Conservation (phyloP, 2,888 invertebrate genomes). For the Euplagia quadripunctaria region DNA sequence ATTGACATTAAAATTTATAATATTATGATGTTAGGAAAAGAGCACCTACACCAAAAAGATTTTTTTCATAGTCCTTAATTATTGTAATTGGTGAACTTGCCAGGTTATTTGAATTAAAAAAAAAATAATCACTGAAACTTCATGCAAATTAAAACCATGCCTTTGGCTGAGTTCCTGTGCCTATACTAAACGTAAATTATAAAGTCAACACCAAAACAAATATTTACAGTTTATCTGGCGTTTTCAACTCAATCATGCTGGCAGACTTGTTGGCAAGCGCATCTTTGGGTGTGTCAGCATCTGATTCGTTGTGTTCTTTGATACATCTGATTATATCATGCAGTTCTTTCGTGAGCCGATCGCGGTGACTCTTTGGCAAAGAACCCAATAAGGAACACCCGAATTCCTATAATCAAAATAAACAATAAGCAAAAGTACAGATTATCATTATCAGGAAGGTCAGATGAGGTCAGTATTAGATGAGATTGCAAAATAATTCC, state of each 20-base stretch:
- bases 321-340: slow-evolving; percentile 74
- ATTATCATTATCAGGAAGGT: neutral
- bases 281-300: slow-evolving; percentile 50
- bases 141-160: too few relatives aligned
- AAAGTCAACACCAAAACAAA: neutral
- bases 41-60: too few relatives aligned
- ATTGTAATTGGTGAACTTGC: too few relatives aligned
- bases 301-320: slow-evolving; percentile 67
- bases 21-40: too few relatives aligned
- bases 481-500: neutral
- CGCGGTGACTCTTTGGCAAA: slow-evolving; percentile 71
- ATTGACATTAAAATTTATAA: too few relatives aligned
- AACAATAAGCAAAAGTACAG: too few relatives aligned
- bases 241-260: slow-evolving; percentile 76
- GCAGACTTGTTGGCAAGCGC: slow-evolving; percentile 66
- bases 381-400: slow-evolving; percentile 77
- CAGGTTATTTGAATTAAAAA: too few relatives aligned
- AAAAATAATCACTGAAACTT: too few relatives aligned
- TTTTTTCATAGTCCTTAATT: too few relatives aligned
- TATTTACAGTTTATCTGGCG: slow-evolving; percentile 74
- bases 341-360: slow-evolving; percentile 72
- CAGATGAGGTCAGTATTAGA: neutral
- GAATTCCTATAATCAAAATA: slow-evolving; percentile 66
- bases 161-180: neutral
- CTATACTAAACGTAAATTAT: neutral